phyloP scores from a whole-genome alignment of 2,888 invertebrate genomes.

The Drosophila siamana region DNA sequence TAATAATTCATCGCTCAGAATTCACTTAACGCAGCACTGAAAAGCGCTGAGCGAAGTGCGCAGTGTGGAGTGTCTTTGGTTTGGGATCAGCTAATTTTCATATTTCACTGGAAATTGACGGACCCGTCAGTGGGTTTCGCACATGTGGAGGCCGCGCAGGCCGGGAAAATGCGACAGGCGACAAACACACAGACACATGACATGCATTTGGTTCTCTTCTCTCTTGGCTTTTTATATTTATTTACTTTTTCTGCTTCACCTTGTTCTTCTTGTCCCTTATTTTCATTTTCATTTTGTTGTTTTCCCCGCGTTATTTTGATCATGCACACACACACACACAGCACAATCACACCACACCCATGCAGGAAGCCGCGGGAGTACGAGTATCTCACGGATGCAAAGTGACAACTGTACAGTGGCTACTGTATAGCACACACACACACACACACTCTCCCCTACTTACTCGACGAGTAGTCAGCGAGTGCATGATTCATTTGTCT shows the following conservation, averaged over 20 bases:
- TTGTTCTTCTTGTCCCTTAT: conserved; percentile 16
- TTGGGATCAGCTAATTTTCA: conserved; percentile 79
- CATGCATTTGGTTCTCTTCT: conserved; percentile 67
- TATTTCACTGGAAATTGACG: conserved; percentile 77
- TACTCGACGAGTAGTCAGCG: background rate
- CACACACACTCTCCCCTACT: conserved; percentile 7
- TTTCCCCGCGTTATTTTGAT: conserved; percentile 41
- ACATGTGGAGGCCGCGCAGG: conserved; percentile 47
- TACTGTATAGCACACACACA: conserved; percentile 8
- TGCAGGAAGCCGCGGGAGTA: conserved; percentile 57
- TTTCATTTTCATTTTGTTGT: conserved; percentile 16
- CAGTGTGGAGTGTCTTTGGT: conserved; percentile 38
- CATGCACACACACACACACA: conserved; percentile 30
- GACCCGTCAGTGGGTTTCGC: conserved; percentile 40
- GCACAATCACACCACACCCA: conserved; percentile 50
- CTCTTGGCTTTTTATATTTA: background rate
- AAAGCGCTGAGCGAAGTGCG: conserved; percentile 6
- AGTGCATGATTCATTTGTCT: conserved; percentile 57
- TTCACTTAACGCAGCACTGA: conserved; percentile 53
- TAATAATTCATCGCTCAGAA: conserved; percentile 69
- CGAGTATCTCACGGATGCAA: conserved; percentile 47
- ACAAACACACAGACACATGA: conserved; percentile 69
- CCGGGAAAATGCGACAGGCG: conserved; percentile 68
- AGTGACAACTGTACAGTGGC: conserved; percentile 53
- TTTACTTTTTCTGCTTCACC: background rate